These are phyloP conservation scores for Crax fasciolata DNA, from an alignment of 2,797 vertebrate species.

Conservation along the genomic window DNA sequence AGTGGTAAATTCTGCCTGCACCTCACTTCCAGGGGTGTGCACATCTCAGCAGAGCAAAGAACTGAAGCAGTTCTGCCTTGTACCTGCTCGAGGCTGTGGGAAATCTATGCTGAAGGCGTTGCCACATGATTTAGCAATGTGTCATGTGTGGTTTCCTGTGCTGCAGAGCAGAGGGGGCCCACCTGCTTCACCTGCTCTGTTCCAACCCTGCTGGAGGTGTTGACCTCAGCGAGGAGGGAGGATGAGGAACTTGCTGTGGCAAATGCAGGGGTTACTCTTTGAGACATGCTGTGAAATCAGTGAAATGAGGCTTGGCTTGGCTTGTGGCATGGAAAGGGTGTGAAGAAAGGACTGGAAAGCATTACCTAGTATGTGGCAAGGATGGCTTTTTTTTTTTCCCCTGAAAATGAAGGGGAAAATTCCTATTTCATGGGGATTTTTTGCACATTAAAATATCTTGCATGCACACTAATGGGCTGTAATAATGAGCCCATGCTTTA, in stretches of 20 bases:
- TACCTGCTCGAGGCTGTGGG: background rate
- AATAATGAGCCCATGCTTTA: background rate
- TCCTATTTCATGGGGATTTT: constrained; percentile 49
- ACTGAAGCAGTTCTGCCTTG: background rate
- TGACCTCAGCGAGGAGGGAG: background rate
- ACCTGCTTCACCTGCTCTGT: background rate
- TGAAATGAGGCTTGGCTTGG: background rate
- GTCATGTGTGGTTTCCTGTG: background rate
- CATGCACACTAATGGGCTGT: constrained; percentile 12
- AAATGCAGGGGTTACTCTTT: background rate
- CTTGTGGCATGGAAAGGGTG: background rate
- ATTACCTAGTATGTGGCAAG: background rate
- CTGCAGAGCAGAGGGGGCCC: background rate
- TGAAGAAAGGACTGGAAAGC: background rate
- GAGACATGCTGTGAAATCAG: constrained; percentile 11
- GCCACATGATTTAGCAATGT: background rate
- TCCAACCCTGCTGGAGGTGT: background rate
- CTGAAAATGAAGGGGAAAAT: constrained; percentile 46
- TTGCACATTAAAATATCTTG: constrained; percentile 58
- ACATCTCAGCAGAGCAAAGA: background rate
- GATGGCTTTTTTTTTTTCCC: background rate
- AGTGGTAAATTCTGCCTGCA: background rate
- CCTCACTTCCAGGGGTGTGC: accelerated
- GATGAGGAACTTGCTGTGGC: background rate
- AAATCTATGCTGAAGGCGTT: background rate